Base-by-base conservation (phyloP, 2,797 vertebrate species). In the Epinephelus malabaricus region DNA sequence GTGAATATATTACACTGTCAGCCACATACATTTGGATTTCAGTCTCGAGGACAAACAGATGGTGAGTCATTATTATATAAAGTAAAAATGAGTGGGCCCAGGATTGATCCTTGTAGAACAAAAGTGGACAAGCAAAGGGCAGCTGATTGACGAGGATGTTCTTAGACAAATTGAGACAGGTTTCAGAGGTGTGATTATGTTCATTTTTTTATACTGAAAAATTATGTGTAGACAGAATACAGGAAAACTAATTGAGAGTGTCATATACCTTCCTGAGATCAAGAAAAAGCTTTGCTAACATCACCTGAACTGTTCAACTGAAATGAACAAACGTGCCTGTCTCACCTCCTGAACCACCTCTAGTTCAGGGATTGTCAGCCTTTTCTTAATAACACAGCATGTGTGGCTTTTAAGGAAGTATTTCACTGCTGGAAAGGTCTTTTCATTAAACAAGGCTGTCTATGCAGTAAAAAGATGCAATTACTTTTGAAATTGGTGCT, bases 11-110 rank as follows among this genome's bases (percentile, higher is more conserved):
- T 49, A 62, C 19, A 77, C n/a, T 60, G 61, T 25, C 49, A 78
- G 79, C 40, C 46, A 66, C 46, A 69, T 71, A 78, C 63, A 76
- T 90, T 86, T 84, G 61, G 71, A 76, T 77, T 74, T 71, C 63
- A 73, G 73, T 78, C 59, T 76, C 1, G n/a, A 75, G 82, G 84
- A 91, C 81, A 78, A 81, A 84, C 73, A 73, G 73, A 77, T 75
- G 75, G 46, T 91, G 92, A 92, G 81, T 92, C 88, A 91, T 74
- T 84, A 79, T 92, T 93, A 91, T 69, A 76, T 92, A 90, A 91
- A 87, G 83, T 88, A 55, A 80, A 86, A 88, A 78, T 23, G 84
- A 90, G 87, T 93, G 92, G 90, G 87, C 82, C 81, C 71, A 69
- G 74, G 59, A 73, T 73, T 40, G 78, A 76, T 85, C 77, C 76